Conservation (phyloP, 2,797 vertebrate species). For the Oreochromis grahami region DNA sequence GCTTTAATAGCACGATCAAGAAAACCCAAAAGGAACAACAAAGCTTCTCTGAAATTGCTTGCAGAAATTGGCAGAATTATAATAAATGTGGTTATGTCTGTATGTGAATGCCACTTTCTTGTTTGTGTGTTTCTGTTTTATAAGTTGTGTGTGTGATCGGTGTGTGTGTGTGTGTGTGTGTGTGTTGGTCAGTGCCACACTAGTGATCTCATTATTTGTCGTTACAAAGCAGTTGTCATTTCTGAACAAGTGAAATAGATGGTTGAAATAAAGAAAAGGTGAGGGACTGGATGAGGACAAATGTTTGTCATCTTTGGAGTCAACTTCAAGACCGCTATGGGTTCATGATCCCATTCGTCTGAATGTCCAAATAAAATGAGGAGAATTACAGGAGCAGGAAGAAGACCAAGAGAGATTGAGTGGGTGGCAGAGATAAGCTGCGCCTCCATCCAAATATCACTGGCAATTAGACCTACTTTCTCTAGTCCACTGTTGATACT, state of each 20-base stretch:
- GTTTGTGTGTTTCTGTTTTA: background rate
- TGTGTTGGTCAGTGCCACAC: background rate
- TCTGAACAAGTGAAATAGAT: slow-evolving; percentile 26
- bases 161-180: background rate
- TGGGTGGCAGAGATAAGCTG: slow-evolving; percentile 49
- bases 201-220: slow-evolving; percentile 36
- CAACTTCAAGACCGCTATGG: slow-evolving; percentile 4
- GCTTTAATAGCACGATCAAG: slow-evolving; percentile 68
- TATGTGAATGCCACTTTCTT: slow-evolving; percentile 5
- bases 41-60: slow-evolving; percentile 61
- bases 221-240: slow-evolving; percentile 30
- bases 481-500: slow-evolving; percentile 40
- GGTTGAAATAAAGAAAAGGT: background rate
- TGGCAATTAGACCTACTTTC: slow-evolving; percentile 50
- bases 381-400: slow-evolving; percentile 8
- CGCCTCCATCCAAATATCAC: slow-evolving; percentile 47
- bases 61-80: slow-evolving; percentile 56
- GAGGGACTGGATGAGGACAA: background rate
- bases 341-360: slow-evolving; percentile 20
- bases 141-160: background rate
- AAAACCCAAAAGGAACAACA: slow-evolving; percentile 63
- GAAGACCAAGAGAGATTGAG: slow-evolving; percentile 27
- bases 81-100: slow-evolving; percentile 47
- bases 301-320: slow-evolving; percentile 31
- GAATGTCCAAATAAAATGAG: slow-evolving; percentile 32